These are phyloP conservation scores for Plecturocebus donacophilus DNA, from an alignment of 2,113 vertebrate genomes.

Conservation along the genomic window DNA sequence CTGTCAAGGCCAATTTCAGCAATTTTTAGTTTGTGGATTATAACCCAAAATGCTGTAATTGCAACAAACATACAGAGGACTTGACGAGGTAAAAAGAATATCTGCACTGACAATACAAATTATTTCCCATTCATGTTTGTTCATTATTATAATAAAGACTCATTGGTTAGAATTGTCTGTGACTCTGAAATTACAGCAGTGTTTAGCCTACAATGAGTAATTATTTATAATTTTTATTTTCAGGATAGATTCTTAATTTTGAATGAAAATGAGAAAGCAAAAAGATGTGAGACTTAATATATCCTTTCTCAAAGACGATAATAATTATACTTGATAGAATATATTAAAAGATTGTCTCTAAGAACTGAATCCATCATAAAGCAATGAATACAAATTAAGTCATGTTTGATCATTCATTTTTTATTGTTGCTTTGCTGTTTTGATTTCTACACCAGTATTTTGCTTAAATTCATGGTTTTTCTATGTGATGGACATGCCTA, in stretches of 20 bases:
- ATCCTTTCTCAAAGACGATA: not conserved
- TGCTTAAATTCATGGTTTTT: not conserved
- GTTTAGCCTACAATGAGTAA: not conserved
- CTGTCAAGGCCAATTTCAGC: slow-evolving; percentile 74
- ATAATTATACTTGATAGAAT: not conserved
- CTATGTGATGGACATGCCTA: not conserved
- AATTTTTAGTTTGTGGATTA: slow-evolving; percentile 65
- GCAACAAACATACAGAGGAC: slow-evolving; percentile 46
- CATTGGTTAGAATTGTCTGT: not conserved
- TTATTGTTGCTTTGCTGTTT: not conserved
- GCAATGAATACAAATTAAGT: not conserved
- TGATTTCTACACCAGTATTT: not conserved
- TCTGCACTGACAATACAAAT: slow-evolving; percentile 18
- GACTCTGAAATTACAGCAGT: not conserved
- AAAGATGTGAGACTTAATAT: not conserved
- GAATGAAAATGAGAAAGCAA: not conserved
- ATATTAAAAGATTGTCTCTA: not conserved
- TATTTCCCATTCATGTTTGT: slow-evolving; percentile 13
- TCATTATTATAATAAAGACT: slow-evolving; percentile 57
- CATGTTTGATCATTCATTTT: not conserved
- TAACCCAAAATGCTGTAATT: slow-evolving; percentile 52
- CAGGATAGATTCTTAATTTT: not conserved
- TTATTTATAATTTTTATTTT: slow-evolving; percentile 13
- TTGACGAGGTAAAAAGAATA: slow-evolving; percentile 31
- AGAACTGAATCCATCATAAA: not conserved